phyloP scores from a whole-genome alignment of 2,888 invertebrate genomes.

The Pristionchus japonicus region DNA sequence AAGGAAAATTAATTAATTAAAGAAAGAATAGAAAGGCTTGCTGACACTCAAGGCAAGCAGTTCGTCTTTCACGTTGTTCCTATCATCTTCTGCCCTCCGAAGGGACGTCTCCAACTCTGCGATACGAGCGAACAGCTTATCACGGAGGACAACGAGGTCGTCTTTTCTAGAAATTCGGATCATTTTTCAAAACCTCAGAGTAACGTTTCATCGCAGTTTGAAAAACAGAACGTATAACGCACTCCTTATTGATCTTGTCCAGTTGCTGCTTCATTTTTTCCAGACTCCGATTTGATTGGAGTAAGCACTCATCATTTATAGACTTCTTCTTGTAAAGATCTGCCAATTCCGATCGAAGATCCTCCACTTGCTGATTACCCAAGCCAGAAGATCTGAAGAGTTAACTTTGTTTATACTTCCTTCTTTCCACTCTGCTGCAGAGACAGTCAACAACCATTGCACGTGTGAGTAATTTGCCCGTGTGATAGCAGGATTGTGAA shows the following conservation, averaged over 20 bases:
- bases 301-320: constrained; percentile 39
- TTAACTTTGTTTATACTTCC: background rate
- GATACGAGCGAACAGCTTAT: constrained; percentile 21
- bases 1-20: too few species aligned
- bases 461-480: background rate
- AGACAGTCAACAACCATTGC: background rate
- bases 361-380: background rate
- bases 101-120: constrained; percentile 35
- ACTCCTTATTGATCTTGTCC: constrained; percentile 35
- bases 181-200: too few species aligned
- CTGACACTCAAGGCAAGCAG: constrained; percentile 10
- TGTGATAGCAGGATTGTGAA: constrained; percentile 15
- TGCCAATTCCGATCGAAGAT: constrained; percentile 33
- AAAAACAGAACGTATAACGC: background rate
- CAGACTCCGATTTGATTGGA: constrained; percentile 33
- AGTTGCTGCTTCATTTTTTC: constrained; percentile 40
- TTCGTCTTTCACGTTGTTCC: constrained; percentile 35
- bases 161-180: background rate
- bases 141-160: background rate
- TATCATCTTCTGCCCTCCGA: constrained; percentile 35
- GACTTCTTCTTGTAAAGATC: constrained; percentile 47
- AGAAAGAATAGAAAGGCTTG: background rate
- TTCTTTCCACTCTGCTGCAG: background rate
- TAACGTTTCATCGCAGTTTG: too few species aligned
- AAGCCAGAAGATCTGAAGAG: background rate